Percentiles rank a stretch among this genome's conserved stretches.
Evolutionary conservation across 2,113 vertebrate species (phyloP).

Genomic region (Chloropsis hardwickii): DNA sequence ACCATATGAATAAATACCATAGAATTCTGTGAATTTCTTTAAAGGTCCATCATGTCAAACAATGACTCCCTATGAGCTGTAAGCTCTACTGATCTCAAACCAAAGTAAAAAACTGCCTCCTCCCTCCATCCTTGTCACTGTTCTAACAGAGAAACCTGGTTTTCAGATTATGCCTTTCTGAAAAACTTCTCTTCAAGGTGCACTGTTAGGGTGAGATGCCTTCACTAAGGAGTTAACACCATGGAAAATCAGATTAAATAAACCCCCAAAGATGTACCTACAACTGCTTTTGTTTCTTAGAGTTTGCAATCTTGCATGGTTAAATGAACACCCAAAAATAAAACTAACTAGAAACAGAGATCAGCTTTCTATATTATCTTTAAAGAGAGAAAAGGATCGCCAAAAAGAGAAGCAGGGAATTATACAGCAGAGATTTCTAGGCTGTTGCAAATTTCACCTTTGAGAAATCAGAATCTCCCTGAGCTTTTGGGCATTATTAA

Average conservation of each 20-base stretch:
- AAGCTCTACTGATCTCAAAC: background rate
- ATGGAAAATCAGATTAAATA: background rate
- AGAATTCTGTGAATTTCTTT: background rate
- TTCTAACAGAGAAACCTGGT: background rate
- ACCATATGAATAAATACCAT: background rate
- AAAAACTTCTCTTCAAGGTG: background rate
- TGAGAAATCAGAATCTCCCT: background rate
- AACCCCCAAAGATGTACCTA: background rate
- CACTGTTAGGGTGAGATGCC: background rate
- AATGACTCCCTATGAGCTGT: background rate
- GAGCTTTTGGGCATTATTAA: background rate
- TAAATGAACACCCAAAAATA: background rate
- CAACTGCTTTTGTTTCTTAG: background rate
- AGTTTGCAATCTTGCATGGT: background rate
- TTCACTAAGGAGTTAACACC: background rate
- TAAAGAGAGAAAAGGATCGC: background rate
- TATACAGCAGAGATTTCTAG: background rate
- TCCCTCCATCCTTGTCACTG: background rate
- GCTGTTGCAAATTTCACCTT: background rate
- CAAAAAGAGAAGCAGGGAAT: background rate
- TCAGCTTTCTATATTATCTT: background rate
- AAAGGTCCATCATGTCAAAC: background rate
- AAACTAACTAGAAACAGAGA: background rate
- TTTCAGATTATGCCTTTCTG: background rate
- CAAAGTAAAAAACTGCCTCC: background rate